Evolutionary conservation across 1,140 invertebrate genomes (phyloP), one percentile per base, ranked within the genome.

Genomic region (Patella vulgata): DNA sequence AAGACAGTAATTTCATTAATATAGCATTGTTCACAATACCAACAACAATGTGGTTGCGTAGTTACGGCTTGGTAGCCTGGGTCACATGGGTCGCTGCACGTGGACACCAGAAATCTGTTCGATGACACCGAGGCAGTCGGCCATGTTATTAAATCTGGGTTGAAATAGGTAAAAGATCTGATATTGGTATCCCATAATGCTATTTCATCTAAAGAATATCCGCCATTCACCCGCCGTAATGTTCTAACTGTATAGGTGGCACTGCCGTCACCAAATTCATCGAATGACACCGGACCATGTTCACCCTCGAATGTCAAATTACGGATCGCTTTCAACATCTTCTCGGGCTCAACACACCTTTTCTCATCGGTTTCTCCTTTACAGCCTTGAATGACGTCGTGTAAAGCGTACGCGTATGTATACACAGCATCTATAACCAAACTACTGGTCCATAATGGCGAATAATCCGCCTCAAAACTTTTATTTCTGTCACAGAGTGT

Each of bases 361-460:
- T 44, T 56, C 8, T 52, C 40, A 25, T 39, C 21, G 17, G 2
- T 17, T 23, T 28, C 39, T n/a, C n/a, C n/a, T 21, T 28, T 21
- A 30, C 51, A 48, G 14, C 28, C 28, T 36, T 33, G 33, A 19
- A 52, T 21, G 11, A 59, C 4, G 5, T 52, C 82, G 71, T 89
- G 85, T 6, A 94, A 85, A 0, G 91, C 92, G 71, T 91, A 85
- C 3, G 92, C 92, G 76, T 93, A 91, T 0, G 92, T 90, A 73
- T 92, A 93, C 4, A 94, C 91, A 27, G 92, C 92, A 78, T 93
- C 91, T 17, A 93, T 89, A 21, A 94, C 91, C 75, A 93, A 92
- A 67, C 92, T 91, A 11, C 92, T 89, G 82, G 93, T 92, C 14
- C 90, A 90, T 75, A 93, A 91, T 71, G 92, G 91, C 63, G 88